A percentile compares a stretch with the other conserved stretches of the same genome.
These are phyloP conservation scores for Sporophila hypoxantha DNA, from an alignment of 2,113 vertebrate species.

Conservation along the genomic window DNA sequence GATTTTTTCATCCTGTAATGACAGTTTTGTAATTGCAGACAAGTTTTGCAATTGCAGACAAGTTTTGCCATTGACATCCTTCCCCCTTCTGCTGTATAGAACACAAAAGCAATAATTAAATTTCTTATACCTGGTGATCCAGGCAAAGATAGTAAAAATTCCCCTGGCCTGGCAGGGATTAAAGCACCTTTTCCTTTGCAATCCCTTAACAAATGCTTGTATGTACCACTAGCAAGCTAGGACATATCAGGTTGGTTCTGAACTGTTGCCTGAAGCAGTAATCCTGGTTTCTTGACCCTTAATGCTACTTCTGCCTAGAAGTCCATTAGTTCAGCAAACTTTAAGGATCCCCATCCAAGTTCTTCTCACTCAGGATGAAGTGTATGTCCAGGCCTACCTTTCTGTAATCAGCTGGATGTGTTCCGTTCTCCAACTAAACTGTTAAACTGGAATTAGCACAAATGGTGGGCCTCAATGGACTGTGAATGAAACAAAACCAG, in stretches of 20 bases:
- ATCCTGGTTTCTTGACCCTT: neutral
- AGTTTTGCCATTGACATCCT: neutral
- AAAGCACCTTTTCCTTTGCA: neutral
- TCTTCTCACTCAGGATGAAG: neutral
- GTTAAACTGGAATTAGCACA: neutral
- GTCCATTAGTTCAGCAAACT: neutral
- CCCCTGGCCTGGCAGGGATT: neutral
- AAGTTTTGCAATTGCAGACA: neutral
- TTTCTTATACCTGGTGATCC: neutral
- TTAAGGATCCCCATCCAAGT: neutral
- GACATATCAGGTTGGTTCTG: neutral
- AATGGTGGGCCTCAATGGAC: neutral
- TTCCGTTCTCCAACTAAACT: neutral
- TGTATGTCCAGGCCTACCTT: neutral
- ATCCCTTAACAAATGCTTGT: neutral
- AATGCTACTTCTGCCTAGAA: neutral
- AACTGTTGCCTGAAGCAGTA: neutral
- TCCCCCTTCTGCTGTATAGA: neutral
- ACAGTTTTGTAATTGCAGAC: neutral
- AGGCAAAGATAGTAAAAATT: neutral
- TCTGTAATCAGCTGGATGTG: neutral
- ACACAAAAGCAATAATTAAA: neutral
- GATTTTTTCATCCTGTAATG: neutral
- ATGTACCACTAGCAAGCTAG: neutral
- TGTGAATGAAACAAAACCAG: neutral